Percentiles rank a stretch among this genome's conserved stretches.
Conservation (phyloP, 2,113 vertebrate genomes). For the Amblyornis subalaris region DNA sequence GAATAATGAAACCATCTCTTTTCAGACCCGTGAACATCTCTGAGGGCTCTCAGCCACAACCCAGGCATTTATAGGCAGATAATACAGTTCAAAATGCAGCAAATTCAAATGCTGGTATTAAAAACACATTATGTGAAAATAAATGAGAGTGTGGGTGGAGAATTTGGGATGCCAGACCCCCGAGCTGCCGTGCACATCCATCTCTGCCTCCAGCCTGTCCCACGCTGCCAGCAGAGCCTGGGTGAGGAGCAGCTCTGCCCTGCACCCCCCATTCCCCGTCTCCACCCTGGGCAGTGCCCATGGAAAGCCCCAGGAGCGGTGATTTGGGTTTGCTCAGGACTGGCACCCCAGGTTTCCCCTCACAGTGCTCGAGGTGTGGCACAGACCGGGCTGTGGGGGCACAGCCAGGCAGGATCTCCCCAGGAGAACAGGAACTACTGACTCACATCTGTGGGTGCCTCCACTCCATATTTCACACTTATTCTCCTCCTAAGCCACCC, state of each 20-base stretch:
- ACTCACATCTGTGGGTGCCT: neutral
- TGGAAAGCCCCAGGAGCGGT: neutral
- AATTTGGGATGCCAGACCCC: neutral
- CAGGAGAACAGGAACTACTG: neutral
- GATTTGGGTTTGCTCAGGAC: fast-evolving
- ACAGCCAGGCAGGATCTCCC: neutral
- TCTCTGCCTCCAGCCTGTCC: neutral
- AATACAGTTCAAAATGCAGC: neutral
- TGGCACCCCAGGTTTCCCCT: no score
- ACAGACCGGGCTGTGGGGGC: fast-evolving
- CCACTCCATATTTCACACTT: neutral
- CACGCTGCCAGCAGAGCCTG: neutral
- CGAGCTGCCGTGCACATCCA: fast-evolving
- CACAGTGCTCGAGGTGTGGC: fast-evolving
- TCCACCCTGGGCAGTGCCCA: fast-evolving
- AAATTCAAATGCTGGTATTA: neutral
- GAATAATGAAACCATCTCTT: neutral
- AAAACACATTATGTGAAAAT: neutral
- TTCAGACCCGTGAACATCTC: fast-evolving
- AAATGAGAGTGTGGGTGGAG: neutral
- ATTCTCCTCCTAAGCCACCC: neutral
- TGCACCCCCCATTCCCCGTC: fast-evolving
- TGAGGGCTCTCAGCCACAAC: neutral
- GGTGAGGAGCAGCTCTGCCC: neutral
- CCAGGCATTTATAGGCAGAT: neutral